Evolutionary conservation across 2,888 invertebrate genomes (phyloP), one percentile per base, ranked within the genome.

Genomic region (Pediacus dermestoides): DNA sequence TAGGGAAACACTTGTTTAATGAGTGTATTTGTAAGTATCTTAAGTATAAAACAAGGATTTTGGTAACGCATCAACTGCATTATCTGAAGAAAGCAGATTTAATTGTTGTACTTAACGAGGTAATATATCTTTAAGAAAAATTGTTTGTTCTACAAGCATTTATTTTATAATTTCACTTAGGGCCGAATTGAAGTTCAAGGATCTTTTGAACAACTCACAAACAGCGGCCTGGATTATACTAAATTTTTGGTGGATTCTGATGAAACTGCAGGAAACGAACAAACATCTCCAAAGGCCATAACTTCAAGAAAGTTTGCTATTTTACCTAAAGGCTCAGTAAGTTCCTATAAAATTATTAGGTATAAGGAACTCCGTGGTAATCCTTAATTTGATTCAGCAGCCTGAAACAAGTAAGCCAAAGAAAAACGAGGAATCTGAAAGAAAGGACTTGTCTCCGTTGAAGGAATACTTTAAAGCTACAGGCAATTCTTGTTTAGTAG

Each of bases 61-160:
- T 84, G 8, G 79, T 82, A 16, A 85, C 84, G 1, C 83, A 85
- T 68, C 83, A 84, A 56, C 62, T 82, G 18, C 83, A 85, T 54
- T 79, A 77, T 52, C 63, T 78, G 14, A 72, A 72, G 33, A 57
- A 69, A 39, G 75, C 72, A 4, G 74, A 77, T 57, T 57, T 67
- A 2, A 72, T 78, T 13, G 60, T 77, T 14, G 61, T 76, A 28
- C 50, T 79, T 2, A 70, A 74, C 46, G 70, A 75, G 46, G 77
- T 74, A 62, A n/a, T n/a, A n/a, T n/a, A n/a, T n/a, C n/a, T 58
- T 66, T 55, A 22, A 81, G 15, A 74, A 77, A 54, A 73, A 67
- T 73, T 2, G 77, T 80, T 43, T 58, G 82, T 7, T 64, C 74
- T 18, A 69, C 67, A 8, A 74, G 75, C 1, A 77, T 8, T 71